Percentiles rank a stretch among this genome's conserved stretches.
Conservation (phyloP, 2,888 invertebrate genomes). For the Cerastoderma edule region DNA sequence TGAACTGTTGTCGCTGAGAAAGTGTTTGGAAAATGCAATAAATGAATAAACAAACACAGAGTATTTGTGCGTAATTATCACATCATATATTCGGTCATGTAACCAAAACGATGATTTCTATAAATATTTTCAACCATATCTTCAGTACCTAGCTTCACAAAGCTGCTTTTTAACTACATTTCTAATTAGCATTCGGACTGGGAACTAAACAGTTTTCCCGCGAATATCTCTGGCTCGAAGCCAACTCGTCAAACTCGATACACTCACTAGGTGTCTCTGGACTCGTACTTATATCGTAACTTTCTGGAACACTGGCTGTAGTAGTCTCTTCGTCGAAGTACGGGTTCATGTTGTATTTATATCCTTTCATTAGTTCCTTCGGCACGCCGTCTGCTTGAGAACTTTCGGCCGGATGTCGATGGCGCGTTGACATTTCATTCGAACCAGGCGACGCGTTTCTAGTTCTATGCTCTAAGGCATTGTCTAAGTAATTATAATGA, state of each 20-base stretch:
- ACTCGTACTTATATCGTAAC: slow-evolving; percentile 37
- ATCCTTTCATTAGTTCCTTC: slow-evolving; percentile 42
- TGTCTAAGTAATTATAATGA: slow-evolving; percentile 32
- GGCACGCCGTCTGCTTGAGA: neutral
- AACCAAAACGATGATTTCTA: too few relatives aligned
- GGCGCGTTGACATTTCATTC: neutral
- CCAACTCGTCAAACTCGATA: slow-evolving; percentile 41
- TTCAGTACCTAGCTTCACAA: too few relatives aligned
- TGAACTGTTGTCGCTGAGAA: too few relatives aligned
- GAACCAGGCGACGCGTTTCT: slow-evolving; percentile 4
- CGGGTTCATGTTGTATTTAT: slow-evolving; percentile 55
- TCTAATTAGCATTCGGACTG: too few relatives aligned
- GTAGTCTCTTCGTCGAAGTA: slow-evolving; percentile 51
- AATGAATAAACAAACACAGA: too few relatives aligned
- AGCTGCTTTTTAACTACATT: too few relatives aligned
- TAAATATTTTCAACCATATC: too few relatives aligned
- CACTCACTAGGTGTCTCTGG: slow-evolving; percentile 49
- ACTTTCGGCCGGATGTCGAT: slow-evolving; percentile 7
- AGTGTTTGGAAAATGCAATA: too few relatives aligned
- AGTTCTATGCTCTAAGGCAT: slow-evolving; percentile 22
- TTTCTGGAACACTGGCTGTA: slow-evolving; percentile 31
- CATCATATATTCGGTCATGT: too few relatives aligned
- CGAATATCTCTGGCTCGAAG: slow-evolving; percentile 18
- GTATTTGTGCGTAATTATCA: too few relatives aligned
- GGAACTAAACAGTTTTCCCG: slow-evolving; percentile 32